These are phyloP conservation scores for Caenorhabditis sp. DNA, from an alignment of 2,888 invertebrate genomes.

Conservation along the genomic window DNA sequence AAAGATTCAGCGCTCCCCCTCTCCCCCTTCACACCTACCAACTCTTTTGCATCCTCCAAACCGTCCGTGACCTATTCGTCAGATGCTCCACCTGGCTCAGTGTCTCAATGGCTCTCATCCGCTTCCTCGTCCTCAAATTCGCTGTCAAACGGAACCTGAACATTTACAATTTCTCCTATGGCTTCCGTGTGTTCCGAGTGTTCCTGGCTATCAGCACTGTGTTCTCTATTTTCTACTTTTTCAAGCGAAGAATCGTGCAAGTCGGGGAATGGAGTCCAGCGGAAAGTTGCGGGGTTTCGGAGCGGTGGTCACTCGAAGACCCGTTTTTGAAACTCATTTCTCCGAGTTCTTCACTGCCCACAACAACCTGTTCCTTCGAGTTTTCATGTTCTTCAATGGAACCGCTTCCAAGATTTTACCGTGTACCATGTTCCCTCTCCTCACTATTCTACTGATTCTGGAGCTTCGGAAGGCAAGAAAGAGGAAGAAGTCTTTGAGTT, in stretches of 20 bases:
- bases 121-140: background rate
- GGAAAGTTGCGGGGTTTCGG: background rate
- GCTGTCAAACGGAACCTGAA: no score
- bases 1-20: background rate
- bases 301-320: no score
- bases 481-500: no score
- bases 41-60: background rate
- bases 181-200: background rate
- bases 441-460: conserved; percentile 15
- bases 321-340: no score
- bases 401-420: conserved; percentile 24
- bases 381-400: conserved; percentile 4
- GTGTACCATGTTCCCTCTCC: conserved; percentile 15
- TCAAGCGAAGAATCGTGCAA: background rate
- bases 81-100: conserved; percentile 31
- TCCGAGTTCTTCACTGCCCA: conserved; percentile 1
- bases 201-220: background rate
- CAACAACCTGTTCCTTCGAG: background rate
- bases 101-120: conserved; percentile 18
- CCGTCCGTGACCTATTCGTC: conserved; percentile 20
- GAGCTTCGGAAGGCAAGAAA: no score
- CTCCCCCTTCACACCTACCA: background rate
- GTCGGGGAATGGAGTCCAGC: background rate
- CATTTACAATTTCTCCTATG: background rate
- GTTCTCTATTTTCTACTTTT: no score